These are phyloP conservation scores for Parnassius mnemosyne DNA, from an alignment of 2,888 invertebrate genomes.

Conservation along the genomic window DNA sequence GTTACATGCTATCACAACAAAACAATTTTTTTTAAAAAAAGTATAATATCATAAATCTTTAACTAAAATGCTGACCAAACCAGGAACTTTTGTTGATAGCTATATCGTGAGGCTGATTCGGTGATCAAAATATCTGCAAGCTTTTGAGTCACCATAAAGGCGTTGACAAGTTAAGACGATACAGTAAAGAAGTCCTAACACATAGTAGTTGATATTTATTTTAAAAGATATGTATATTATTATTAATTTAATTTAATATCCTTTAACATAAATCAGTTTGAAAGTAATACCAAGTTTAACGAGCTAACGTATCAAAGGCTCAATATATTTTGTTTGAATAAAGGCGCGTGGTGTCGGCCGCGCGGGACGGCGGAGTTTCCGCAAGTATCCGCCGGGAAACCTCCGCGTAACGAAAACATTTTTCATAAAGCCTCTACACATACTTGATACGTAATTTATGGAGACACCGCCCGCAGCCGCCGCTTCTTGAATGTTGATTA, in stretches of 20 bases:
- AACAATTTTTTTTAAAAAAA: too few relatives aligned
- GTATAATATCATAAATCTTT: too few relatives aligned
- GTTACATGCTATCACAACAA: too few relatives aligned
- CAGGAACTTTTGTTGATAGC: too few relatives aligned
- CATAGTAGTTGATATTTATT: too few relatives aligned
- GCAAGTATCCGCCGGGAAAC: conserved; percentile 48
- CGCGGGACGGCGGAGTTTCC: conserved; percentile 43
- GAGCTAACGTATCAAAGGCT: conserved; percentile 53
- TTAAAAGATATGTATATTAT: background rate
- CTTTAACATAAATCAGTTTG: conserved; percentile 36
- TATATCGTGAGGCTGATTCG: too few relatives aligned
- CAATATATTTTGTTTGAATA: conserved; percentile 59
- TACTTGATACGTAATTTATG: conserved; percentile 77
- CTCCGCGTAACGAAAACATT: conserved; percentile 60
- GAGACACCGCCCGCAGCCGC: conserved; percentile 61
- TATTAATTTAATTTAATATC: conserved; percentile 10
- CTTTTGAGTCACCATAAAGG: too few relatives aligned
- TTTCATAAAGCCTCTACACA: conserved; percentile 73
- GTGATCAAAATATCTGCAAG: too few relatives aligned
- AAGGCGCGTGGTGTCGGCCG: conserved; percentile 43
- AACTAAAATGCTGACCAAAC: too few relatives aligned
- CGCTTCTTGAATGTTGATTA: conserved; percentile 73
- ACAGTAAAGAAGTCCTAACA: too few relatives aligned
- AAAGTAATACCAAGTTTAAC: conserved; percentile 55
- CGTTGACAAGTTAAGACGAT: too few relatives aligned